Base-by-base conservation (phyloP, 2,113 vertebrate genomes). In the Scytalopus superciliaris region DNA sequence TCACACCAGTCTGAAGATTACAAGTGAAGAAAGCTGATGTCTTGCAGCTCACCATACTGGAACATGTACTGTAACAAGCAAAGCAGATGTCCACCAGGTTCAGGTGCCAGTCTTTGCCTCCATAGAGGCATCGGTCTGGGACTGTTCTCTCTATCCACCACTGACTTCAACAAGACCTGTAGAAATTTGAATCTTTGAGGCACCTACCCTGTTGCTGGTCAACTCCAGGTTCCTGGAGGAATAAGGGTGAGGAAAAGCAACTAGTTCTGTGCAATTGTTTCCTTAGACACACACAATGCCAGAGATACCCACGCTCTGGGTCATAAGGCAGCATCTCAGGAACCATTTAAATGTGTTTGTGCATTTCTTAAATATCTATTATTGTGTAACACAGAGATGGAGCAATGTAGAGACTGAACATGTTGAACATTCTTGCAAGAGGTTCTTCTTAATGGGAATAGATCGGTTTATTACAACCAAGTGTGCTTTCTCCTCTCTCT, bases 61-160 rank as follows among this genome's bases (percentile, higher is more conserved):
- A 45, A 23, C 0, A 0, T 9, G 35, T 14, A 42, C 13, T 37
- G 19, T 70, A 21, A 49, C 37, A 35, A 35, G 14, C 5, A 70
- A 64, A 55, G 25, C 15, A 59, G 22, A 18, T 18, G 14, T 44
- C 11, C 31, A 10, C 6, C 15, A 37, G 39, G 33, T 9, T 57
- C 28, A 35, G 6, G 7, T 12, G 55, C 50, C 37, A 63, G 15
- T 28, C 5, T 53, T 62, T 56, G 44, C 10, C 28, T 35, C n/a
- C 19, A 24, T 4, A 17, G 19, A 23, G 8, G 3, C 17, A 60
- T 13, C 0, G 0, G 2, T 56, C 11, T 74, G 15, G 5, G 28
- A 56, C 18, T 60, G 25, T 42, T 87, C 31, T 12, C 12, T 83
- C 28, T 64, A 59, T 9, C 28, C 39, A n/a, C 3, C 16, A 50